These are phyloP conservation scores for Heliothis virescens DNA, from an alignment of 1,140 invertebrate genomes.

Conservation along the genomic window DNA sequence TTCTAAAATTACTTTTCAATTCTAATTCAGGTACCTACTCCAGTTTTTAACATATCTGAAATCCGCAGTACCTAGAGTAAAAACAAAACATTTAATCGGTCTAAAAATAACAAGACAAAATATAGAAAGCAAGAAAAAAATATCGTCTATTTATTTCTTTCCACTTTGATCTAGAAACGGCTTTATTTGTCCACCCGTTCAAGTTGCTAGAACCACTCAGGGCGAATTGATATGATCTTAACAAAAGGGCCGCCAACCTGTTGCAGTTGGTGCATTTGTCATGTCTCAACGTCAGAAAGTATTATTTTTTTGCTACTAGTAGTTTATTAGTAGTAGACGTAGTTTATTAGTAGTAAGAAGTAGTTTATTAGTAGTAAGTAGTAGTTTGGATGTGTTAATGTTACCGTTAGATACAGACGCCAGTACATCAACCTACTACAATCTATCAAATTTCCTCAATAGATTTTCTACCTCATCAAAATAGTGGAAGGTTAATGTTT, in stretches of 20 bases:
- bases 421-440: too few relatives aligned
- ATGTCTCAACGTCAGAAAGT: background rate
- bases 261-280: slow-evolving; percentile 29
- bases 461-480: too few relatives aligned
- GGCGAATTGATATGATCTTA: slow-evolving; percentile 31
- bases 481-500: too few relatives aligned
- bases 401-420: too few relatives aligned
- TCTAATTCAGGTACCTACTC: background rate
- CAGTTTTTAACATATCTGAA: background rate
- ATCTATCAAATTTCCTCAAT: too few relatives aligned
- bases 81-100: background rate
- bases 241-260: slow-evolving; percentile 12
- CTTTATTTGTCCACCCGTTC: slow-evolving; percentile 1
- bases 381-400: too few relatives aligned
- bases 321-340: too few relatives aligned
- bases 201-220: slow-evolving; percentile 13
- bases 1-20: background rate
- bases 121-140: background rate
- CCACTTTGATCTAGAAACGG: slow-evolving; percentile 6
- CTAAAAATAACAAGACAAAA: background rate
- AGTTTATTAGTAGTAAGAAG: too few relatives aligned
- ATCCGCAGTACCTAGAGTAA: too few relatives aligned
- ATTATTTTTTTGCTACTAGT: background rate
- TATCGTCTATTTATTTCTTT: slow-evolving; percentile 12
- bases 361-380: too few relatives aligned